These are phyloP conservation scores for Parotocinclus haroldoi DNA, from an alignment of 2,797 vertebrate species.

Conservation along the genomic window DNA sequence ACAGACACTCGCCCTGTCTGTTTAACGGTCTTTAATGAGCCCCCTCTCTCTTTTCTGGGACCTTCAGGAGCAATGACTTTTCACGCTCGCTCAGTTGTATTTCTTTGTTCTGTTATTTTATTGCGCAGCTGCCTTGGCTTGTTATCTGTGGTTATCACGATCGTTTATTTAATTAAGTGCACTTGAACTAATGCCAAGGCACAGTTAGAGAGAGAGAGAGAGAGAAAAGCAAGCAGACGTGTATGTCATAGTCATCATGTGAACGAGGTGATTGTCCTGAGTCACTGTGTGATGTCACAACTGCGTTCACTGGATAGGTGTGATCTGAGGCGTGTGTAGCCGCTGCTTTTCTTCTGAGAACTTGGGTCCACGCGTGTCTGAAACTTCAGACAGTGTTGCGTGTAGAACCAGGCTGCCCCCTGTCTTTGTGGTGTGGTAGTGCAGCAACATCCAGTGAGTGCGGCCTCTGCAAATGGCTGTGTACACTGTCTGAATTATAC, in stretches of 20 bases:
- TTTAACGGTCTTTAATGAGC: constrained; percentile 1
- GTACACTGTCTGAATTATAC: too few species aligned
- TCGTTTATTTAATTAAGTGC: not conserved
- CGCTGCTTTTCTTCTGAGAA: not conserved
- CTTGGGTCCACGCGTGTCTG: not conserved
- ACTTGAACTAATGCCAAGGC: not conserved
- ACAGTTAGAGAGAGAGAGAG: not conserved
- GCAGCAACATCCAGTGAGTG: constrained; percentile 37
- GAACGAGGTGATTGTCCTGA: constrained; percentile 12
- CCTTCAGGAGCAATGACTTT: not conserved
- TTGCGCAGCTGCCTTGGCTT: not conserved
- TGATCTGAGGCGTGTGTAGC: constrained; percentile 9
- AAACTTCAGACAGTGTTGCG: not conserved
- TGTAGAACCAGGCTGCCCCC: constrained; percentile 56
- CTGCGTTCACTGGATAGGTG: constrained; percentile 13
- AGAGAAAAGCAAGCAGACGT: not conserved
- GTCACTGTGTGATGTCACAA: constrained; percentile 4
- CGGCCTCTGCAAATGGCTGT: too few species aligned
- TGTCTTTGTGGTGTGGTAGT: constrained; percentile 46
- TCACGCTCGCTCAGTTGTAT: not conserved
- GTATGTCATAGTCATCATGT: constrained; percentile 2
- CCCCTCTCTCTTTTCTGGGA: not conserved
- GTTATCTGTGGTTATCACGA: not conserved
- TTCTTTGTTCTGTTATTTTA: not conserved
- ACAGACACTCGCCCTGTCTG: constrained; percentile 18